These are phyloP conservation scores for Miltochrista miniata DNA, from an alignment of 2,888 invertebrate species.

Conservation along the genomic window DNA sequence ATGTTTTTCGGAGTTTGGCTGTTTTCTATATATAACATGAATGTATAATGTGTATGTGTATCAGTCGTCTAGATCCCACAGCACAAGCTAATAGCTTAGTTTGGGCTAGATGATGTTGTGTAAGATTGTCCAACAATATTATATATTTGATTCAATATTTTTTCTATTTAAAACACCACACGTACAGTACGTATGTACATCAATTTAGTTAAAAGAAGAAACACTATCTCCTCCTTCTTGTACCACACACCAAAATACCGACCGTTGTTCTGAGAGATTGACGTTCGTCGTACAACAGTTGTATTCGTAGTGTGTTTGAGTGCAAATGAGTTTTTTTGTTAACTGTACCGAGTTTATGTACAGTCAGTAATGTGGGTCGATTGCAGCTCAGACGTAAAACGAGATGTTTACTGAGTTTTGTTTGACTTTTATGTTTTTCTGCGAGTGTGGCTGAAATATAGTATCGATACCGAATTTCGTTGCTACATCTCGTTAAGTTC, in stretches of 20 bases:
- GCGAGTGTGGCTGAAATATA: neutral
- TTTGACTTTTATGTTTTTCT: constrained; percentile 19
- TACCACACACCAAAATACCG: constrained; percentile 46
- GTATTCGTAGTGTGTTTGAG: constrained; percentile 54
- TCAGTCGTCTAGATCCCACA: too few relatives aligned
- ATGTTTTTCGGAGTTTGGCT: too few relatives aligned
- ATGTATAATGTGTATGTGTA: too few relatives aligned
- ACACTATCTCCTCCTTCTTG: constrained; percentile 30
- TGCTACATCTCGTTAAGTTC: neutral
- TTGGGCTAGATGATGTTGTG: too few relatives aligned
- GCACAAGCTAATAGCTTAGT: too few relatives aligned
- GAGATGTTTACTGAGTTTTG: constrained; percentile 13
- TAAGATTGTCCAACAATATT: too few relatives aligned
- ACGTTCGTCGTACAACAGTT: constrained; percentile 57
- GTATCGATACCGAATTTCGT: neutral
- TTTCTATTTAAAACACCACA: too few relatives aligned
- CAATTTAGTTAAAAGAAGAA: too few relatives aligned
- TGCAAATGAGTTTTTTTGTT: constrained; percentile 72
- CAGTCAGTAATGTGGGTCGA: constrained; percentile 29
- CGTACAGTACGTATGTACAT: too few relatives aligned
- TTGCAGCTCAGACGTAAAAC: constrained; percentile 10
- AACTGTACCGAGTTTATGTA: constrained; percentile 31
- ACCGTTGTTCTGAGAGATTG: constrained; percentile 67
- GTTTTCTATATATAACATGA: too few relatives aligned
- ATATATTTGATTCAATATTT: too few relatives aligned